These are phyloP conservation scores for Neotoxoptera formosana DNA, from an alignment of 1,140 invertebrate species.

Conservation along the genomic window DNA sequence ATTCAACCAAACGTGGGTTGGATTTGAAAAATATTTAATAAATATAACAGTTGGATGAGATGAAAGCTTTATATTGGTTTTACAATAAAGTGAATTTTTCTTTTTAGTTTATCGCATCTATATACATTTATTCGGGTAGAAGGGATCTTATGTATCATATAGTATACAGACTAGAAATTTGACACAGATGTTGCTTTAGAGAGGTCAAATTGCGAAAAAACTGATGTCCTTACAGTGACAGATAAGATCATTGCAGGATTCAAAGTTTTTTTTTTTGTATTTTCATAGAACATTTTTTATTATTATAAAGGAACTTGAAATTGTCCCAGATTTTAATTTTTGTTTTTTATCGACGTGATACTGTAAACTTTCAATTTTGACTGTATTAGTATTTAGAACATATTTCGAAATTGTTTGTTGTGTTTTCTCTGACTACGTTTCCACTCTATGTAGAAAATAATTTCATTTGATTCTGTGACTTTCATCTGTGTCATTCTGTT, in stretches of 20 bases:
- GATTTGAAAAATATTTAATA: not conserved
- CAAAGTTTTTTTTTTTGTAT: not conserved
- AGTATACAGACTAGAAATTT: not conserved
- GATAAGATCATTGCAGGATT: not conserved
- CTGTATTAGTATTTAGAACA: too few species aligned
- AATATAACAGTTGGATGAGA: not conserved
- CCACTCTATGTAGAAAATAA: too few species aligned
- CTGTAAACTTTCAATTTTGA: too few species aligned
- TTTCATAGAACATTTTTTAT: not conserved
- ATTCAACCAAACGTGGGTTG: not conserved
- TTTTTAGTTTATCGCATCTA: not conserved
- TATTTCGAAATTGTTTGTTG: too few species aligned
- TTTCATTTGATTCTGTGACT: too few species aligned
- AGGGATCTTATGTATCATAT: not conserved
- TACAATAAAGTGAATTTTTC: not conserved
- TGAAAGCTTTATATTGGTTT: not conserved
- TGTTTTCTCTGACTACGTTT: too few species aligned
- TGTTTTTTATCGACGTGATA: too few species aligned
- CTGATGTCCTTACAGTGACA: not conserved
- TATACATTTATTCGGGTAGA: not conserved
- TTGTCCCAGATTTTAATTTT: too few species aligned
- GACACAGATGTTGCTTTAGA: not conserved
- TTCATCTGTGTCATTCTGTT: too few species aligned
- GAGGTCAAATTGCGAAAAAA: not conserved
- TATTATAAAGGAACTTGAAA: too few species aligned